These are phyloP conservation scores for Pangasius sanitwongsei DNA, from an alignment of 2,797 vertebrate species.

Conservation along the genomic window DNA sequence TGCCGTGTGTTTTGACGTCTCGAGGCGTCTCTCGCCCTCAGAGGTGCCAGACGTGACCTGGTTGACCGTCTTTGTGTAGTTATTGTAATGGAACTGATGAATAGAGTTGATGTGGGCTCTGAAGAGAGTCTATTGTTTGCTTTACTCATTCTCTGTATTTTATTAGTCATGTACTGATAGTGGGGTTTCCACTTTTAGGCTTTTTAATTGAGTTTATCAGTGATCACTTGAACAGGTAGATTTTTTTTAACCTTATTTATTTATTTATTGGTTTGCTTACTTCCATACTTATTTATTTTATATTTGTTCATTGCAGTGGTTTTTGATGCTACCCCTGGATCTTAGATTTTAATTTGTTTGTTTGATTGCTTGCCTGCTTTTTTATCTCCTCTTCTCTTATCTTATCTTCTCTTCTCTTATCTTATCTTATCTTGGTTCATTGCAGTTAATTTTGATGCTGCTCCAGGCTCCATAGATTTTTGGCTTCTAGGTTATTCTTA, in stretches of 20 bases:
- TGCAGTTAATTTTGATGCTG: neutral
- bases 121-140: neutral
- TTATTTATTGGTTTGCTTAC: neutral
- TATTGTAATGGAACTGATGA: slow-evolving; percentile 20
- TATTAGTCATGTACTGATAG: neutral
- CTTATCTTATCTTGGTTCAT: neutral
- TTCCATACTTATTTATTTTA: neutral
- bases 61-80: slow-evolving; percentile 30
- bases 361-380: neutral
- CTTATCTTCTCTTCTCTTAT: neutral
- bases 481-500: neutral
- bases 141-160: neutral
- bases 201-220: neutral
- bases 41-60: slow-evolving; percentile 27
- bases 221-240: too few relatives aligned
- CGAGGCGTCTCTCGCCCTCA: neutral
- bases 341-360: neutral
- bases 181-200: neutral
- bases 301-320: neutral
- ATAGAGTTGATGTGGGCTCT: neutral
- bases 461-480: neutral
- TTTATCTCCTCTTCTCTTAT: too few relatives aligned
- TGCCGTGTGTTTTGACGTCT: slow-evolving; percentile 25
- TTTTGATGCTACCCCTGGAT: neutral
- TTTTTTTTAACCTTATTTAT: neutral